These are phyloP conservation scores for Gallinago jamesoni DNA, from an alignment of 2,113 vertebrate genomes.

Conservation along the genomic window DNA sequence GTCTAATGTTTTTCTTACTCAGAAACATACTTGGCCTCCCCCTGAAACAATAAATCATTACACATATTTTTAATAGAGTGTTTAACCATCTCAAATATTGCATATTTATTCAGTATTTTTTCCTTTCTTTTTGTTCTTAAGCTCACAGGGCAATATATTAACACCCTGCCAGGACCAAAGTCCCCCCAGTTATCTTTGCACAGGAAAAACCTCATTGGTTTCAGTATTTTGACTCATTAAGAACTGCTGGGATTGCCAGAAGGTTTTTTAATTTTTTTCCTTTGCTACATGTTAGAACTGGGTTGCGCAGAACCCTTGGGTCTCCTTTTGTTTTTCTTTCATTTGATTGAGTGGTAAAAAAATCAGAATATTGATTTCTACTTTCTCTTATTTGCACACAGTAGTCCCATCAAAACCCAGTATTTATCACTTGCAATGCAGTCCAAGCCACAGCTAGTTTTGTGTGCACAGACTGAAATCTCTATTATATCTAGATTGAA, in stretches of 20 bases:
- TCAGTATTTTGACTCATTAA: background rate
- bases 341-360: background rate
- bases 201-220: background rate
- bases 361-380: background rate
- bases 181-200: background rate
- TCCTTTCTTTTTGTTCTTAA: background rate
- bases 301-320: background rate
- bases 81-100: background rate
- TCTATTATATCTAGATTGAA: background rate
- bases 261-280: background rate
- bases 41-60: background rate
- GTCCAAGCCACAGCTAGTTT: background rate
- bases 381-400: background rate
- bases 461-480: background rate
- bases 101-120: background rate
- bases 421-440: background rate
- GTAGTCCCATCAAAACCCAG: background rate
- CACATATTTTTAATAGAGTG: background rate
- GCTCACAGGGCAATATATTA: background rate
- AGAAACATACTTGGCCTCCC: background rate
- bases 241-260: background rate
- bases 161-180: background rate
- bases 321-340: background rate
- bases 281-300: background rate
- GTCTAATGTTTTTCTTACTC: background rate